These are phyloP conservation scores for Pangasius krempfi DNA, from an alignment of 2,797 vertebrate genomes.

Conservation along the genomic window DNA sequence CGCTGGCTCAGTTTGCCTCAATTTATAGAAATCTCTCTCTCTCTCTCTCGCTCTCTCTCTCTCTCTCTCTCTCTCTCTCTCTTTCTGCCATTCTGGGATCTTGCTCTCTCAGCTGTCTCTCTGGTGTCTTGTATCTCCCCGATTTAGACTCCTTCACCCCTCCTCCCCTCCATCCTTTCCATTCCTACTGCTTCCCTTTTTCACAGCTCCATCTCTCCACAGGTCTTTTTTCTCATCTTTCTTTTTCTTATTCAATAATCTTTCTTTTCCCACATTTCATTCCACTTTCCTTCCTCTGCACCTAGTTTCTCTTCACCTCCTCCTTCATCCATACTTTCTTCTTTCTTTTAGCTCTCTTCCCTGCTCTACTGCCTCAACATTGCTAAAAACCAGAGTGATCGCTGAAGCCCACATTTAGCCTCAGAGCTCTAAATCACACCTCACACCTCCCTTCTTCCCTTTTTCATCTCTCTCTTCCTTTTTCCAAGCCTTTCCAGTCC, in stretches of 20 bases:
- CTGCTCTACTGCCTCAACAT: slow-evolving; percentile 25
- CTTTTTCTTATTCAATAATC: neutral
- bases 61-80: slow-evolving; percentile 61
- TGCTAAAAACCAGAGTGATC: neutral
- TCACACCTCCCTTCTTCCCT: slow-evolving; percentile 50
- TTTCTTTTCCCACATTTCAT: neutral
- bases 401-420: neutral
- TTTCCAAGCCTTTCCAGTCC: neutral
- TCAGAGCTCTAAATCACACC: neutral
- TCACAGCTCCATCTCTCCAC: neutral
- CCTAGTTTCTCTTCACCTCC: neutral
- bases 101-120: slow-evolving; percentile 76
- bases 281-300: neutral
- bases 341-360: slow-evolving; percentile 1
- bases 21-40: neutral
- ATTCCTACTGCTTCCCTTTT: neutral
- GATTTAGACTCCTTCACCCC: slow-evolving; percentile 70
- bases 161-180: neutral
- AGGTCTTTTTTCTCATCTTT: neutral
- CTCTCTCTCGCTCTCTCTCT: slow-evolving; percentile 52
- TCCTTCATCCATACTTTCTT: neutral
- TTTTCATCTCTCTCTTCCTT: slow-evolving; percentile 52
- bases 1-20: neutral
- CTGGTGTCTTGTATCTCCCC: slow-evolving; percentile 74
- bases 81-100: slow-evolving; percentile 71